Conservation (phyloP, 1,140 invertebrate species). For the Lasioglossum albipes region DNA sequence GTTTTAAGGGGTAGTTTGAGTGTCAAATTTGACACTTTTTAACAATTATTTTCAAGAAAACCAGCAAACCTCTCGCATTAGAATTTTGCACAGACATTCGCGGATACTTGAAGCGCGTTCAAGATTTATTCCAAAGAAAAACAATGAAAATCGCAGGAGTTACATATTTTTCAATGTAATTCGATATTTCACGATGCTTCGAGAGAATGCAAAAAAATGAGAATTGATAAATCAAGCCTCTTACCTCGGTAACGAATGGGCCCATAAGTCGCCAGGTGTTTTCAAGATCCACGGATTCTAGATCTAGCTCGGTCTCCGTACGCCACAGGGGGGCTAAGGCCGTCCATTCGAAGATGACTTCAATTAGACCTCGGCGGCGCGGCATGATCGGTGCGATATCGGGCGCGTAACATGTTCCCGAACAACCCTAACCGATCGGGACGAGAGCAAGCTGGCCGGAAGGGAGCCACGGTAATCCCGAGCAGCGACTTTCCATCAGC, state of each 20-base stretch:
- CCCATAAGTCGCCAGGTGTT: background rate
- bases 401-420: background rate
- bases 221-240: too few species aligned
- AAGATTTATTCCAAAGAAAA: too few species aligned
- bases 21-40: too few species aligned
- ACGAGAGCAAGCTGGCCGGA: background rate
- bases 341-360: background rate
- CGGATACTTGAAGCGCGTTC: too few species aligned
- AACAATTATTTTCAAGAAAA: too few species aligned
- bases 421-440: background rate
- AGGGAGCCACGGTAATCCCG: conserved; percentile 21
- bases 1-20: too few species aligned
- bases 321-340: background rate
- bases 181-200: too few species aligned
- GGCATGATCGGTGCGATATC: background rate
- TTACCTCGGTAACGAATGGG: conserved; percentile 4
- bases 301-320: background rate
- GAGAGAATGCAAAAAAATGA: too few species aligned
- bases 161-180: too few species aligned
- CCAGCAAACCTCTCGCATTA: too few species aligned
- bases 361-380: background rate
- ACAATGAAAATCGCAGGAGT: too few species aligned
- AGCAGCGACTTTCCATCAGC: conserved; percentile 55
- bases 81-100: too few species aligned
- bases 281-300: background rate